Base-by-base conservation (phyloP, 2,797 vertebrate species). In the Sparus aurata region DNA sequence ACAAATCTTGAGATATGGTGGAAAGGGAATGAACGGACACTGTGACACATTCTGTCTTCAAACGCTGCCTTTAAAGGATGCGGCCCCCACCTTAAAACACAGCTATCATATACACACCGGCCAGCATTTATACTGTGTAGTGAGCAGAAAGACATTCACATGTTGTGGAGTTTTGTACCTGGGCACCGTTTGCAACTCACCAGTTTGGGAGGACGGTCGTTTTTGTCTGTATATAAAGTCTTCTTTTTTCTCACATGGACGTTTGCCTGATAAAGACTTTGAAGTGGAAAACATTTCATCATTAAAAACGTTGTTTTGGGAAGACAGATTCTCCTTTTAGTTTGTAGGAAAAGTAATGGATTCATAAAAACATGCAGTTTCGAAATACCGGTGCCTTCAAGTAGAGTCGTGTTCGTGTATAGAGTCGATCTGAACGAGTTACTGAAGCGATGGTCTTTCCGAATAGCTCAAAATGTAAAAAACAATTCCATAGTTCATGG, bases 251-350 rank as follows among this genome's bases (percentile, higher is more conserved):
- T 17, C 16, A 46, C 16, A 15, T 20, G n/a, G 59, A 43, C 2
- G 4, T 57, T 69, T 69, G 30, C 64, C 49, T 66, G 27, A 50
- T n/a, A 52, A 25, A 71, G 23, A 70, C 41, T 43, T 30, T 5
- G 13, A 47, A 38, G 23, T 49, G 49, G 23, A 57, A 30, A 22
- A 13, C 25, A 30, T 12, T 27, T 49, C 30, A 30, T 30, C 30
- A 5, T 30, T 30, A 30, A 30, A 30, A 30, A 30, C 30, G 30
- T 30, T 12, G n/a, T 13, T 18, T 13, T 4, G 46, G 10, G 16
- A 10, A 0, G 38, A 45, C 1, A 8, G 8, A 22, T 3, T 27
- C 53, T 27, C 16, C 22, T 45, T 52, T 30, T 25, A 6, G 23
- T 64, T 54, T 30, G 18, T 17, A 55, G 23, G 13, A 25, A 12